Base-by-base conservation (phyloP, 2,888 invertebrate genomes). In the Chrysina gloriosa region DNA sequence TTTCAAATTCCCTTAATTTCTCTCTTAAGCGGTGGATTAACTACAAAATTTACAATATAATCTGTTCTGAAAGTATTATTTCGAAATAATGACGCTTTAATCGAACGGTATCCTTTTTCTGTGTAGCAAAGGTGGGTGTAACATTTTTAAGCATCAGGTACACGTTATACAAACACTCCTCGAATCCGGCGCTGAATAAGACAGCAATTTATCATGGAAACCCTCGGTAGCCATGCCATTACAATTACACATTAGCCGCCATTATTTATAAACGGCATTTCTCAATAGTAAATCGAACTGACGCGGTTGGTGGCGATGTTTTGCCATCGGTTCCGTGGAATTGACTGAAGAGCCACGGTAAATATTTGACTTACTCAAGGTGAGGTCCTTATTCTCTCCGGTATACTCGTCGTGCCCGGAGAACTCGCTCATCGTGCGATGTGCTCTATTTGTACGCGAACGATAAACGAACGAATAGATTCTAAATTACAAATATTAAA, bases 401-500 rank as follows among this genome's bases (percentile, higher is more conserved):
- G 69, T 68, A 69, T 47, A 71, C 73, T 70, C 72, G 72, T 73
- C 74, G 72, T 71, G 69, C 72, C 72, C 71, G 73, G 72, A 70
- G n/a, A 36, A 4, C 2, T 36, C 36, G 36, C 4, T 36, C 36
- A 14, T 9, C 36, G 14, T 36, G 3, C n/a, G 36, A 4, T 36
- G 72, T 76, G 74, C 74, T 73, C 75, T 76, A 76, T 76, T 77
- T 77, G 76, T 76, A 76, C 77, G 74, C 73, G n/a, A n/a, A n/a
- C n/a, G 72, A 76, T 76, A 74, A 72, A 72, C 70, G 73, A 73
- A 66, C 69, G 69, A 72, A 72, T 70, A 70, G 68, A 70, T 70
- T 69, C 69, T 54, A 45, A 65, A 70, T 42, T 70, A 66, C 72
- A 70, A 69, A 72, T 65, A 70, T 58, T 64, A 42, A 42, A 45